Base-by-base conservation (phyloP, 2,113 vertebrate species). In the Labrus mixtus region DNA sequence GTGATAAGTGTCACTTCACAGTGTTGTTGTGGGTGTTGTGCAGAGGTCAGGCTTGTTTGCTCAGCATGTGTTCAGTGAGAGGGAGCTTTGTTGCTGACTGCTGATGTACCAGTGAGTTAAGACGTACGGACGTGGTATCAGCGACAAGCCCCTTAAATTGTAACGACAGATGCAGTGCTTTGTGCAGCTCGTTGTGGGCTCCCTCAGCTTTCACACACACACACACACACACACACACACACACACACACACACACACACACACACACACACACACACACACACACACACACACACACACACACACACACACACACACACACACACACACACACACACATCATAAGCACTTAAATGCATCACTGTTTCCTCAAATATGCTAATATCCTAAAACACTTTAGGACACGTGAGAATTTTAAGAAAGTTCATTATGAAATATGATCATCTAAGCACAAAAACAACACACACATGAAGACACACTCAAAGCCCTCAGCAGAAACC, bases 1-100 rank as follows among this genome's bases (percentile, higher is more conserved):
- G 76, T 73, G 81, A 79, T 82, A 85, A 81, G 72, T 87, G 83
- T 77, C 88, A 83, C 79, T 79, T 43, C 19, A 8, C 22, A 10
- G 81, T 56, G 76, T 78, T 77, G 59, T 64, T 79, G 74, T 75
- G 58, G 76, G 72, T 85, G 84, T 78, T 86, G 76, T 43, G 76
- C 69, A 81, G 85, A 87, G 88, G 89, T 87, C 79, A 78, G 80
- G 61, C 79, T 68, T 91, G 90, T 91, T 90, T 87, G 79, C 90
- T 86, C 87, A 84, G 85, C 88, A 81, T 84, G 82, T 37, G 50
- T 29, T 59, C 76, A 63, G 57, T 76, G 76, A 79, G 79, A 83
- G 76, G 83, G 61, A 82, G 81, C 85, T 78, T 77, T 87, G 86
- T 87, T 86, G 83, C 71, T 80, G 87, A 85, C 85, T 89, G 81